Evolutionary conservation across 2,888 invertebrate genomes (phyloP).

Genomic region (Cataglyphis rosenhaueri): DNA sequence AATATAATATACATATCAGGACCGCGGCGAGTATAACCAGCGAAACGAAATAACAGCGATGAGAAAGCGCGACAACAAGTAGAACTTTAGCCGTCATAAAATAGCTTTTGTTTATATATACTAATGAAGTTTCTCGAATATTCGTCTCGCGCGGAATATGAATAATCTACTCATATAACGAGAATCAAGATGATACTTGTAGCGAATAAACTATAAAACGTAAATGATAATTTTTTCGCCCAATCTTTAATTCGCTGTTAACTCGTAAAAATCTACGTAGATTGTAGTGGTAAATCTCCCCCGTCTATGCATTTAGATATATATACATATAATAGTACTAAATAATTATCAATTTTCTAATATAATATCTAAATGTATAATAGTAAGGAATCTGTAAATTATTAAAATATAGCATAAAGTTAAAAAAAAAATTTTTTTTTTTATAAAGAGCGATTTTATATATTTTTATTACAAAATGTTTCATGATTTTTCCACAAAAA

Average conservation of each 20-base stretch:
- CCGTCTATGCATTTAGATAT: too few species aligned
- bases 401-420: too few species aligned
- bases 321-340: too few species aligned
- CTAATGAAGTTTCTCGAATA: conserved; percentile 21
- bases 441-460: too few species aligned
- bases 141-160: not conserved
- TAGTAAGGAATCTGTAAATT: too few species aligned
- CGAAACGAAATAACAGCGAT: conserved; percentile 26
- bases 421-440: too few species aligned
- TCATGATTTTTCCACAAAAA: too few species aligned
- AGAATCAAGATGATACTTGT: conserved; percentile 31
- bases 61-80: conserved; percentile 12
- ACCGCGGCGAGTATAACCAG: conserved; percentile 23
- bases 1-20: conserved; percentile 7
- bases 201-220: not conserved
- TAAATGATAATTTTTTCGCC: not conserved
- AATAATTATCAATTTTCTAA: too few species aligned
- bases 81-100: conserved; percentile 27
- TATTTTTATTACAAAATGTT: too few species aligned
- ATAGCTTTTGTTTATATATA: conserved; percentile 25
- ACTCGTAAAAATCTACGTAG: not conserved
- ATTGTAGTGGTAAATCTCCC: too few species aligned
- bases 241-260: not conserved
- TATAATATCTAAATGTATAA: too few species aligned
- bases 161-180: not conserved